Evolutionary conservation across 2,113 vertebrate species (phyloP).

Genomic region (Accipiter virgatus): DNA sequence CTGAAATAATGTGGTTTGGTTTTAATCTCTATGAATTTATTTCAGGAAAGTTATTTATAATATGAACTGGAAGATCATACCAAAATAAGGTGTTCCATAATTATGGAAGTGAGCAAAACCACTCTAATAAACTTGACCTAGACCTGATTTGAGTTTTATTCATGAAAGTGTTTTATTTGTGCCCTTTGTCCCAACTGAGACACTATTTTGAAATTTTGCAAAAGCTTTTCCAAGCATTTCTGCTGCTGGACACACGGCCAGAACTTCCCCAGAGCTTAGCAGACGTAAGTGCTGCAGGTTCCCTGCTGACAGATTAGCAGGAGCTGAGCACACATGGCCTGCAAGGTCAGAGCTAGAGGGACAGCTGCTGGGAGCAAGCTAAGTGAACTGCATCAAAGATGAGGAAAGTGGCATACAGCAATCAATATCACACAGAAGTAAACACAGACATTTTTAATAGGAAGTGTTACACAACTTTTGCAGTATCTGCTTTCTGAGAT

Average conservation of each 20-base stretch:
- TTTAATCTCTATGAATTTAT: not conserved
- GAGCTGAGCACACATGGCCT: not conserved
- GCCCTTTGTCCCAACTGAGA: not conserved
- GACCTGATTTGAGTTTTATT: not conserved
- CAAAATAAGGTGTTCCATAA: not conserved
- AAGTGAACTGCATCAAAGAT: not conserved
- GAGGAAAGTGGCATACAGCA: not conserved
- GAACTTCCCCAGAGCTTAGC: not conserved
- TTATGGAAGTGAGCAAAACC: not conserved
- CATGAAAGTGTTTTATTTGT: not conserved
- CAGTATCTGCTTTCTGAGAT: not conserved
- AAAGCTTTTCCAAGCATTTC: not conserved
- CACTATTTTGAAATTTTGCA: not conserved
- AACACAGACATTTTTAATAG: not conserved
- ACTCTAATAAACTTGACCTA: not conserved
- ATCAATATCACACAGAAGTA: not conserved
- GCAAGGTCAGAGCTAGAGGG: not conserved
- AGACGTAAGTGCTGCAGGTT: not conserved
- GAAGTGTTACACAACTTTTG: not conserved
- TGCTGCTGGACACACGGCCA: rapidly evolving
- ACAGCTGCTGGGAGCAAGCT: not conserved
- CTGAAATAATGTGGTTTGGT: not conserved
- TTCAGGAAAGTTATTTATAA: not conserved
- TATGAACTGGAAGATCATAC: not conserved
- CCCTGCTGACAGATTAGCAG: not conserved